These are phyloP conservation scores for Cephus pulcher DNA, from an alignment of 2,888 invertebrate genomes.

Conservation along the genomic window DNA sequence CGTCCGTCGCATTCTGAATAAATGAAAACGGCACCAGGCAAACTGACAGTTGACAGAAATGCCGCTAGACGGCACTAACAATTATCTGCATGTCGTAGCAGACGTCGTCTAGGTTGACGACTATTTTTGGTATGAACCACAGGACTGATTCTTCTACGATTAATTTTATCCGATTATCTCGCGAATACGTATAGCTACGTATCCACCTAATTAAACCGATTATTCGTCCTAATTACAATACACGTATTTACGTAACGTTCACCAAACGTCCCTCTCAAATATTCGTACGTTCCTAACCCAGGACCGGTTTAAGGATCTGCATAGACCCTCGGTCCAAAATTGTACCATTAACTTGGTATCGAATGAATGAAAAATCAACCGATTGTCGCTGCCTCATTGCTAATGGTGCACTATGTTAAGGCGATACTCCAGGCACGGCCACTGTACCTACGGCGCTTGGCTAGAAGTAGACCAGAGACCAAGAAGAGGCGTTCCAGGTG, in stretches of 20 bases:
- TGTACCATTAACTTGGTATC: not conserved
- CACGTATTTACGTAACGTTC: not conserved
- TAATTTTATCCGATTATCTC: not conserved
- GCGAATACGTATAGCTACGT: not conserved
- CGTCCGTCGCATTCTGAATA: conserved; percentile 49
- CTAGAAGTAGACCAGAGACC: not conserved
- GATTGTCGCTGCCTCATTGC: not conserved
- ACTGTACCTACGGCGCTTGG: not conserved
- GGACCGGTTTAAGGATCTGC: not conserved
- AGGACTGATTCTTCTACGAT: not conserved
- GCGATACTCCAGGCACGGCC: not conserved
- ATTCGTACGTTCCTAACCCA: not conserved
- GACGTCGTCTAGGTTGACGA: conserved; percentile 50
- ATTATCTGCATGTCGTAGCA: conserved; percentile 61
- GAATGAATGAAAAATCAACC: not conserved
- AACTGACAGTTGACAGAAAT: conserved; percentile 62
- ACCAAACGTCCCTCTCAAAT: not conserved
- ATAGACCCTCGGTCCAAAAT: no score
- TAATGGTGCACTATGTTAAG: not conserved
- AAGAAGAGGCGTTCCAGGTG: not conserved
- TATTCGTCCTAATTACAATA: not conserved
- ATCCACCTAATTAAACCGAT: no score
- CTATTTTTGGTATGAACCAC: not conserved
- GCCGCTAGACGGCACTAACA: conserved; percentile 60
- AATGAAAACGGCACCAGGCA: conserved; percentile 55